These are phyloP conservation scores for Tenualosa thibaudeaui DNA, from an alignment of 2,797 vertebrate species.

Conservation along the genomic window DNA sequence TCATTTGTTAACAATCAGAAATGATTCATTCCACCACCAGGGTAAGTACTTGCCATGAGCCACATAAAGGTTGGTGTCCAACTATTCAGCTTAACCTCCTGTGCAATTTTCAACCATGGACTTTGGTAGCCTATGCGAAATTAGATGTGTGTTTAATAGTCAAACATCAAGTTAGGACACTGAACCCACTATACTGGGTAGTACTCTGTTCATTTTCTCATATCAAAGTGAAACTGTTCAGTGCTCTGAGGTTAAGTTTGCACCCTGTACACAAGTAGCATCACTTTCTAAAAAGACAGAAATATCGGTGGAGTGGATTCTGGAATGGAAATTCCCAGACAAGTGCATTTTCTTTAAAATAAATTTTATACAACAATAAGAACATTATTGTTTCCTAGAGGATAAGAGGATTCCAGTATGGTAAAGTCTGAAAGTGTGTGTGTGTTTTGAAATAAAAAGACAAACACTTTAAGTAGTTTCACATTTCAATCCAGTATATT, in stretches of 20 bases:
- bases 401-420: not conserved
- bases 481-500: constrained; percentile 50
- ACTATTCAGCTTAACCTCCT: not conserved
- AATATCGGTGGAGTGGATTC: not conserved
- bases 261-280: not conserved
- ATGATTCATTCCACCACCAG: no score
- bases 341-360: not conserved
- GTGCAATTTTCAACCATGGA: not conserved
- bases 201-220: not conserved
- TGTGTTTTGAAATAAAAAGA: constrained; percentile 41
- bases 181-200: not conserved
- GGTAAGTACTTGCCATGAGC: not conserved
- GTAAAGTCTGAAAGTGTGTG: not conserved
- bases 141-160: not conserved
- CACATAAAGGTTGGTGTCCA: no score
- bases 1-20: no score
- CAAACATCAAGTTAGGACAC: constrained; percentile 20
- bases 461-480: constrained; percentile 46
- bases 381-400: not conserved
- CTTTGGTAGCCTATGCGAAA: constrained; percentile 15
- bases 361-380: no score
- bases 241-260: not conserved
- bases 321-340: no score
- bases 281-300: not conserved
- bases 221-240: not conserved